phyloP scores from a whole-genome alignment of 2,113 vertebrate species.

The Alectura lathami region DNA sequence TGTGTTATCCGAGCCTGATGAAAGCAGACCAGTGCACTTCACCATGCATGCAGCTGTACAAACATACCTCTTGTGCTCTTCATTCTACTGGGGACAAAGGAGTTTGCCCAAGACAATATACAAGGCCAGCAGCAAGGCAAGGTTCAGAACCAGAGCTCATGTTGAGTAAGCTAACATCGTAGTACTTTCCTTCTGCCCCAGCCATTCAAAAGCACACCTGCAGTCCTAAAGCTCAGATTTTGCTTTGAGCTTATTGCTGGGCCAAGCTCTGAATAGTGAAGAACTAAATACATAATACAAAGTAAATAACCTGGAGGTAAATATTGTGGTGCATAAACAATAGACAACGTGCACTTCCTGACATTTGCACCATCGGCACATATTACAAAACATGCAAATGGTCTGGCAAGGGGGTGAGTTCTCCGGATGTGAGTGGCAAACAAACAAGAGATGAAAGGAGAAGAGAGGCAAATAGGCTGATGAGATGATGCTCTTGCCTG shows the following conservation, averaged over 20 bases:
- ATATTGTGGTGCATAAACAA: neutral
- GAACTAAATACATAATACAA: neutral
- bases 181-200: neutral
- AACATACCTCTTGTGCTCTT: neutral
- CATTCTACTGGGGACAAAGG: neutral
- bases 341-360: neutral
- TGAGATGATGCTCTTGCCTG: neutral
- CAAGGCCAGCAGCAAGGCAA: neutral
- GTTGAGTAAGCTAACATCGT: neutral
- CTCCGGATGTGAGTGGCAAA: neutral
- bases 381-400: constrained; percentile 45
- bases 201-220: neutral
- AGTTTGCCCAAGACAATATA: neutral
- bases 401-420: neutral
- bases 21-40: neutral
- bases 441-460: constrained; percentile 11
- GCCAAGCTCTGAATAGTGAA: neutral
- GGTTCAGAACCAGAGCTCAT: neutral
- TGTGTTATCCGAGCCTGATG: neutral
- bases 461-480: neutral
- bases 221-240: neutral
- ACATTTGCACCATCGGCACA: neutral
- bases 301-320: constrained; percentile 12
- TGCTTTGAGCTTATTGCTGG: neutral
- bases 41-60: neutral